These are phyloP conservation scores for Hydrocynus forskahlii DNA, from an alignment of 2,797 vertebrate genomes.

Conservation along the genomic window DNA sequence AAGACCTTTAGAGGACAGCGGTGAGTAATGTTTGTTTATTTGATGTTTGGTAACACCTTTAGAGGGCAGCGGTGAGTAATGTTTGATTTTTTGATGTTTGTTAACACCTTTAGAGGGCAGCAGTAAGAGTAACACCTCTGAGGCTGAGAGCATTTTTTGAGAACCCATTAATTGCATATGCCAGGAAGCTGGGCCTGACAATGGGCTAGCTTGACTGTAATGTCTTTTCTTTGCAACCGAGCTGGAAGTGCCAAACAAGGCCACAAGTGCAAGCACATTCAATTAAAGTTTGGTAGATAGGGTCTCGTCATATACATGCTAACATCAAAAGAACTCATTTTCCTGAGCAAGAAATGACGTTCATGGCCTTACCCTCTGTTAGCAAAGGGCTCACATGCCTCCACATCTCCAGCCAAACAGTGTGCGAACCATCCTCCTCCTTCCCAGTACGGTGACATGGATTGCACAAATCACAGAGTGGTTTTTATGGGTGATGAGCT, in stretches of 20 bases:
- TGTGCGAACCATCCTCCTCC: constrained; percentile 46
- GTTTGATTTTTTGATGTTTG: too few species aligned
- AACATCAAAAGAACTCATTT: not conserved
- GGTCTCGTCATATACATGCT: not conserved
- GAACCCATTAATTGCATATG: not conserved
- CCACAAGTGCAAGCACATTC: not conserved
- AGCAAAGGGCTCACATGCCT: constrained; percentile 56
- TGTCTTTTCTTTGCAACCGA: constrained; percentile 56
- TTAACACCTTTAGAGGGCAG: too few species aligned
- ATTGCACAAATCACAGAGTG: constrained; percentile 68
- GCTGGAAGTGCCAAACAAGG: not conserved
- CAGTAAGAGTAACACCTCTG: too few species aligned
- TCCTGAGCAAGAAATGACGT: not conserved
- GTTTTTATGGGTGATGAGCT: constrained; percentile 72
- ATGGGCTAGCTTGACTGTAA: constrained; percentile 45
- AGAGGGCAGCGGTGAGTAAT: too few species aligned
- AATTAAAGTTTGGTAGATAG: not conserved
- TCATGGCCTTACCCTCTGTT: not conserved
- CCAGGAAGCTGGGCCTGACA: not conserved
- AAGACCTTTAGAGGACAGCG: too few species aligned
- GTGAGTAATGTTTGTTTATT: too few species aligned
- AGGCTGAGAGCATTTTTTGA: too few species aligned
- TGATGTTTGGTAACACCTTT: too few species aligned
- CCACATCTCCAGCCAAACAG: constrained; percentile 41
- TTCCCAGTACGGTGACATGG: constrained; percentile 45